Base-by-base conservation (phyloP, 2,113 vertebrate species). In the Peromyscus leucopus region DNA sequence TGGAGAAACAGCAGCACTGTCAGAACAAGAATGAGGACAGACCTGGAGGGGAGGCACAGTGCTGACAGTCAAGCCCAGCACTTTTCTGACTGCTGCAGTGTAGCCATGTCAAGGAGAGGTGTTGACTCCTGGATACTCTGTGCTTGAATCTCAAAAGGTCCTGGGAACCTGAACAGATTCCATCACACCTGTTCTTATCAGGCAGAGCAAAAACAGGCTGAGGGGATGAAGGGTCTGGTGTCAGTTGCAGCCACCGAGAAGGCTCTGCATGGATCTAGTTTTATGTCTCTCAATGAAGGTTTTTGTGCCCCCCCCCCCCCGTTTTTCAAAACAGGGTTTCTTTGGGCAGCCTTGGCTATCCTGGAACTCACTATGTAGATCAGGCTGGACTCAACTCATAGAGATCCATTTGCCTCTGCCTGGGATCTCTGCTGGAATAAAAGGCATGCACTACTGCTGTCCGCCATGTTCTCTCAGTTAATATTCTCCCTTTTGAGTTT, bases 241-340 rank as follows among this genome's bases (percentile, higher is more conserved):
- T 3, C 7, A 0, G 33, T 22, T 1, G 0, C 28, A 5, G 12
- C 33, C 55, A 1, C 28, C 7, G 63, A 65, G 19, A n/a, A 48
- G 1, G 0, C 61, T 48, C 42, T 19, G 13, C 31, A 28, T 7
- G 0, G 36, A 21, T 36, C 87, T 75, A 31, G 22, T 1, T 59
- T 90, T 82, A 24, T 42, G 48, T 19, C 55, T 67, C 65, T 67
- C 63, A 85, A 17, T 31, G 9, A 51, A 51, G 51, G 51, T 51
- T 51, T 51, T 51, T 51, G 51, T 48, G 46, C 46, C 6, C 6
- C 46, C 46, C 7, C 46, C 5, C 8, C 39, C 76, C 69, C 61
- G 84, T 82, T 28, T 31, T 48, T 55, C 82, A 51, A 94, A 0
- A 80, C 31, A 80, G 17, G 17, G 33, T n/a, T 80, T 80, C 78